A percentile compares a stretch with the other conserved stretches of the same genome.
These are phyloP conservation scores for Microtus richardsoni DNA, from an alignment of 2,113 vertebrate species.

Conservation along the genomic window DNA sequence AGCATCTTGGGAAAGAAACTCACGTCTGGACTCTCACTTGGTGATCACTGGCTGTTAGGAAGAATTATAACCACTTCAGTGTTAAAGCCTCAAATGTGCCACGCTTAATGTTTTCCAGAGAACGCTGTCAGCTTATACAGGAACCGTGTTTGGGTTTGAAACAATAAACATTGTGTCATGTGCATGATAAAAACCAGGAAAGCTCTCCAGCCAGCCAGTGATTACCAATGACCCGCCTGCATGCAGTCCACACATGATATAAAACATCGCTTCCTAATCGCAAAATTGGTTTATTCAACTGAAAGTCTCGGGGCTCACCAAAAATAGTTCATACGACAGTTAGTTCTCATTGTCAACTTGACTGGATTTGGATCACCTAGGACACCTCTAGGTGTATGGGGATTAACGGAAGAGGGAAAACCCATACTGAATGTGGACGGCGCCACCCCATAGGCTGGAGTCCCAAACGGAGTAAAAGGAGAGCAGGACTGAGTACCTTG, in stretches of 20 bases:
- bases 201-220: not conserved
- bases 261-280: not conserved
- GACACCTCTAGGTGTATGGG: not conserved
- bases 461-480: not conserved
- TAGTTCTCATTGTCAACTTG: not conserved
- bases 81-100: not conserved
- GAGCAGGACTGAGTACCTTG: not conserved
- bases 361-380: not conserved
- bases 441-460: not conserved
- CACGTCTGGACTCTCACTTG: not conserved
- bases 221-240: not conserved
- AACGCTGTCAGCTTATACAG: not conserved
- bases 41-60: not conserved
- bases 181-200: not conserved
- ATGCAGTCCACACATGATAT: not conserved
- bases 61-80: not conserved
- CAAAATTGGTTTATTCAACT: not conserved
- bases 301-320: not conserved
- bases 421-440: not conserved
- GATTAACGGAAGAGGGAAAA: not conserved
- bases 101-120: not conserved
- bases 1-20: not conserved
- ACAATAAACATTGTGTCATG: not conserved
- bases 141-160: not conserved
- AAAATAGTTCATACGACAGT: not conserved